Conservation (phyloP, 2,888 invertebrate species). For the Chesias legatella region DNA sequence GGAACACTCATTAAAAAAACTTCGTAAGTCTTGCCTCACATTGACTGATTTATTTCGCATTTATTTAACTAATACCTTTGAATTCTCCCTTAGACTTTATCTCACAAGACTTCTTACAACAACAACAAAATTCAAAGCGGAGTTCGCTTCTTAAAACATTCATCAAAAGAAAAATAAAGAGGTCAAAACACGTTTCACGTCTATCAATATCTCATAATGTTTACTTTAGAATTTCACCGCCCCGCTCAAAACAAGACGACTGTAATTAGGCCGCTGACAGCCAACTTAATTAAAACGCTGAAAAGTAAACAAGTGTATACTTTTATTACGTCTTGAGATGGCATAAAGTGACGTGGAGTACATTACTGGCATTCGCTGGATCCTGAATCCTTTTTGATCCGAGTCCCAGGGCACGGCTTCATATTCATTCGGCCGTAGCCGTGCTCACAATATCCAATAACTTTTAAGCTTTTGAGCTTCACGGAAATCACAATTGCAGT, state of each 20-base stretch:
- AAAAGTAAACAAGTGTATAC: constrained; percentile 5
- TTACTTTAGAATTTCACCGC: constrained; percentile 7
- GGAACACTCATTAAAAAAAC: too few species aligned
- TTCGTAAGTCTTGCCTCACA: too few species aligned
- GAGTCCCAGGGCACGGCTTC: too few species aligned
- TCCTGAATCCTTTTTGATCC: constrained; percentile 23
- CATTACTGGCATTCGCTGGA: constrained; percentile 5
- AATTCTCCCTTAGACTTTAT: too few species aligned
- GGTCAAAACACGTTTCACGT: constrained; percentile 2
- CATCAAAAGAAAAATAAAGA: background rate
- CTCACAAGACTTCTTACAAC: too few species aligned
- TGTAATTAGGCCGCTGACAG: constrained; percentile 15
- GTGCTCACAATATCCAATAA: constrained; percentile 24
- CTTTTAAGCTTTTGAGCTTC: constrained; percentile 27
- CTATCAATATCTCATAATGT: constrained; percentile 6
- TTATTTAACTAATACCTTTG: too few species aligned
- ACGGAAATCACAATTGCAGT: constrained; percentile 11
- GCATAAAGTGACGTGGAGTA: constrained; percentile 6
- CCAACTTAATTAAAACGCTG: constrained; percentile 11
- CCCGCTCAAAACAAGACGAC: constrained; percentile 6
- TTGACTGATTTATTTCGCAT: too few species aligned
- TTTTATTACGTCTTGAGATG: constrained; percentile 3
- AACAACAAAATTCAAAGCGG: background rate
- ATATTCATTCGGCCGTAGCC: too few species aligned
- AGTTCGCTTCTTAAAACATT: constrained; percentile 1